Conservation (phyloP, 2,113 vertebrate species). For the Oreochromis niloticus region DNA sequence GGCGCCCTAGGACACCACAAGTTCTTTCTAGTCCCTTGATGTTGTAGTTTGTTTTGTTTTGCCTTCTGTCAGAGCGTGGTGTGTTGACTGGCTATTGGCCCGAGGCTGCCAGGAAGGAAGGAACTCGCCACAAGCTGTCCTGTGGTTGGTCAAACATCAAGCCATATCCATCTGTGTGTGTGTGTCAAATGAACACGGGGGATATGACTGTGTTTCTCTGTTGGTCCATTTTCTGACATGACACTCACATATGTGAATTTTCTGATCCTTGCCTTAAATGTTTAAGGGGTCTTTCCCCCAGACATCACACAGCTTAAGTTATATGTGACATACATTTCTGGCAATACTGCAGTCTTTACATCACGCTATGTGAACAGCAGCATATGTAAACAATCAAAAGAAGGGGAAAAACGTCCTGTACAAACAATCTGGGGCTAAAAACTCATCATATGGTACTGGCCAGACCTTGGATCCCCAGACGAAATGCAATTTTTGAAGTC, state of each 20-base stretch:
- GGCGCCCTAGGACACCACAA: background rate
- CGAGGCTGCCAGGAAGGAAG: conserved; percentile 43
- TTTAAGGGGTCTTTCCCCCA: background rate
- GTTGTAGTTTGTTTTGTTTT: conserved; percentile 45
- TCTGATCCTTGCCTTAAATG: background rate
- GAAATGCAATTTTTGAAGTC: background rate
- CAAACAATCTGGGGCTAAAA: background rate
- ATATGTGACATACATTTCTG: background rate
- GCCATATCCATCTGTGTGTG: background rate
- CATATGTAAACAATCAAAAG: background rate
- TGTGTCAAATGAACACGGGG: background rate
- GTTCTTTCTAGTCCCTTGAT: conserved; percentile 29
- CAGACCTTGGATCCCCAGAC: background rate
- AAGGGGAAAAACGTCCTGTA: background rate
- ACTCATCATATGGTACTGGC: background rate
- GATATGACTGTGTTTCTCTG: background rate
- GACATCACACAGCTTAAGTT: background rate
- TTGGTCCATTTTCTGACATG: background rate
- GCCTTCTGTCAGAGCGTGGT: background rate
- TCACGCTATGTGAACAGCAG: background rate
- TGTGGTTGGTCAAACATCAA: background rate
- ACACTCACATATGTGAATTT: background rate
- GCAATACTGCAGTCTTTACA: background rate
- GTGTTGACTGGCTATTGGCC: background rate
- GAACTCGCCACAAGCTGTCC: conserved; percentile 14